phyloP scores from a whole-genome alignment of 2,888 invertebrate genomes.

The Erebia ligea region DNA sequence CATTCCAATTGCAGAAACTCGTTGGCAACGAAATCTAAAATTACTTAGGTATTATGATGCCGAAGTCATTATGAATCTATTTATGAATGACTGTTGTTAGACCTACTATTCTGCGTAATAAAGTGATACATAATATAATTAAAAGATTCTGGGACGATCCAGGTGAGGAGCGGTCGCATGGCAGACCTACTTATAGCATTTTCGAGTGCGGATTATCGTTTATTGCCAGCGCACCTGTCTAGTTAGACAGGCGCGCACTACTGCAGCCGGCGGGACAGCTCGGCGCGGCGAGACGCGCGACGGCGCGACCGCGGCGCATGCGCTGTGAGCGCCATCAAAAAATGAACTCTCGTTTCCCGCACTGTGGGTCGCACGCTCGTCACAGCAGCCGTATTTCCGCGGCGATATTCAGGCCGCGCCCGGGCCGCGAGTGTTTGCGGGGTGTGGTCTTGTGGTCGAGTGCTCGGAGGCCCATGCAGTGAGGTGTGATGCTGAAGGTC shows the following conservation, averaged over 20 bases:
- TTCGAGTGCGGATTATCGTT: conserved; percentile 47
- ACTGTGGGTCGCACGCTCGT: conserved; percentile 70
- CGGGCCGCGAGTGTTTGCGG: conserved; percentile 67
- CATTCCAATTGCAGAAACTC: background rate
- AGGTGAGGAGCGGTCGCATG: background rate
- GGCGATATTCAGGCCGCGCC: conserved; percentile 57
- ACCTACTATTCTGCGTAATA: background rate
- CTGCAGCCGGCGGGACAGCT: conserved; percentile 54
- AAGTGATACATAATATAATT: background rate
- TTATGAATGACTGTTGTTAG: background rate
- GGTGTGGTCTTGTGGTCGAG: conserved; percentile 52
- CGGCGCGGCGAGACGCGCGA: conserved; percentile 51
- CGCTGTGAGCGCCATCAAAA: conserved; percentile 64
- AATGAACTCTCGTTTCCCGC: conserved; percentile 73
- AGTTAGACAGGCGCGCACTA: conserved; percentile 62
- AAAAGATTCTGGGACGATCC: background rate
- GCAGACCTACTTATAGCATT: conserved; percentile 14
- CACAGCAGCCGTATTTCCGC: conserved; percentile 59
- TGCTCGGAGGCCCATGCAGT: conserved; percentile 48
- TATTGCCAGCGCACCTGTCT: conserved; percentile 58
- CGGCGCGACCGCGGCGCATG: conserved; percentile 57
- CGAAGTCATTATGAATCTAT: background rate
- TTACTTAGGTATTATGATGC: too few species aligned
- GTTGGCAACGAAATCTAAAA: background rate
- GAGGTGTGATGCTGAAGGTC: conserved; percentile 43